phyloP scores from a whole-genome alignment of 2,113 vertebrate species.

The Myodes glareolus region DNA sequence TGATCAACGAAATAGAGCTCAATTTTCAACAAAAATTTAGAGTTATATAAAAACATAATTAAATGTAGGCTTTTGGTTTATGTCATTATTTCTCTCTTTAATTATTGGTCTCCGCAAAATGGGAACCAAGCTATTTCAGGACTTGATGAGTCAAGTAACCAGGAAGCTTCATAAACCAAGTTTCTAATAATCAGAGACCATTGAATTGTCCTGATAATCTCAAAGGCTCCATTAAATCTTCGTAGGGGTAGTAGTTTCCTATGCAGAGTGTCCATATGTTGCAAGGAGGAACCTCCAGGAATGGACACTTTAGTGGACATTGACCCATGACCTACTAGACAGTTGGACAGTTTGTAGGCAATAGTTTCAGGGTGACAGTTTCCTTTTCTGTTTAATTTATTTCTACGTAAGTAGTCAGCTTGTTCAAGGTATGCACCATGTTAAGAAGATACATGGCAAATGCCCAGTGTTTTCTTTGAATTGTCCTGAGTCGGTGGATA shows the following conservation, averaged over 20 bases:
- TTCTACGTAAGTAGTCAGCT: not conserved
- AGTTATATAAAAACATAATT: not conserved
- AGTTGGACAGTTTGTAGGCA: conserved; percentile 17
- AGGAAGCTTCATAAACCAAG: conserved; percentile 5
- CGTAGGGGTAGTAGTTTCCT: not conserved
- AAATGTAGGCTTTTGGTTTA: not conserved
- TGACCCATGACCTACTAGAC: not conserved
- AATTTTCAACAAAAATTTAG: conserved; percentile 26
- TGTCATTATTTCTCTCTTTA: not conserved
- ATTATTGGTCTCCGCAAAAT: conserved; percentile 9
- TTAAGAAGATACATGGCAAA: not conserved
- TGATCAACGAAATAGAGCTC: conserved; percentile 13
- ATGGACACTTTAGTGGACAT: not conserved
- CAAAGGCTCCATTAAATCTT: not conserved
- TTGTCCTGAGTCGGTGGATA: not conserved
- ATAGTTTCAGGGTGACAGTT: not conserved
- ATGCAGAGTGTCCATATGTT: not conserved
- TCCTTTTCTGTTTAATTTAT: conserved; percentile 35
- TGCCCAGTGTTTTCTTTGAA: not conserved
- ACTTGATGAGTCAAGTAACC: conserved; percentile 2
- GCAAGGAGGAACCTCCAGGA: not conserved
- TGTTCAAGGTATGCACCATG: conserved; percentile 4
- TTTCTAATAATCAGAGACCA: not conserved
- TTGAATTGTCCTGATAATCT: not conserved
- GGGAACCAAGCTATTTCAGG: conserved; percentile 52